These are phyloP conservation scores for Drosophila acutilabella DNA, from an alignment of 2,888 invertebrate genomes.

Conservation along the genomic window DNA sequence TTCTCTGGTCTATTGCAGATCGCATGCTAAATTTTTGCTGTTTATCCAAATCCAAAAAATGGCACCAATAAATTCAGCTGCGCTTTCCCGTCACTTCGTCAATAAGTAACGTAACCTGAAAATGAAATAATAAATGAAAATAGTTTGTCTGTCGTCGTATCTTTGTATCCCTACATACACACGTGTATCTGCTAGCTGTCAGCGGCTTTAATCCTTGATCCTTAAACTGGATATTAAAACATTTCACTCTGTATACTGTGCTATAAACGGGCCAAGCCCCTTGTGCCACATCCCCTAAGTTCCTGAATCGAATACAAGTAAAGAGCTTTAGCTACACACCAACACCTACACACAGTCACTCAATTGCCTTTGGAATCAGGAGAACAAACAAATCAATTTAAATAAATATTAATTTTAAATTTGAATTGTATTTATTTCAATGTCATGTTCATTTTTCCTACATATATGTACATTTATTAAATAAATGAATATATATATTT, in stretches of 20 bases:
- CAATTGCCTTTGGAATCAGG: too few species aligned
- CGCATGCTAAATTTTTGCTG: conserved; percentile 67
- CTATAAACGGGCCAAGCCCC: too few species aligned
- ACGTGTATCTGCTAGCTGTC: conserved; percentile 15
- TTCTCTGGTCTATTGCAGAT: conserved; percentile 70
- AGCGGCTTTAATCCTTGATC: not conserved
- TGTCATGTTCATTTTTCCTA: conserved; percentile 6
- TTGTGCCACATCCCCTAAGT: too few species aligned
- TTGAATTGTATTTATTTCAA: conserved; percentile 2
- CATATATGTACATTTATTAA: conserved; percentile 7
- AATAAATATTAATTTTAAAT: conserved; percentile 5
- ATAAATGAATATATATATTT: not conserved
- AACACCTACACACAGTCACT: not conserved
- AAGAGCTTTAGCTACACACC: not conserved
- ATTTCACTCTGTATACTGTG: not conserved
- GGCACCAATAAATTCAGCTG: conserved; percentile 37
- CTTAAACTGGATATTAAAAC: not conserved
- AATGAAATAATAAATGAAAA: conserved; percentile 2
- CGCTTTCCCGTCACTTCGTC: not conserved
- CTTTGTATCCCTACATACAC: not conserved
- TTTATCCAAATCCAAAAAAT: conserved; percentile 40
- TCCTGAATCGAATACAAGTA: not conserved
- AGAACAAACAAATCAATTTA: too few species aligned
- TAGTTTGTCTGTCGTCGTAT: conserved; percentile 16
- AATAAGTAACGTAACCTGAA: conserved; percentile 4